Evolutionary conservation across 2,113 vertebrate genomes (phyloP), one percentile per base, ranked within the genome.

Genomic region (Baryphthengus martii): DNA sequence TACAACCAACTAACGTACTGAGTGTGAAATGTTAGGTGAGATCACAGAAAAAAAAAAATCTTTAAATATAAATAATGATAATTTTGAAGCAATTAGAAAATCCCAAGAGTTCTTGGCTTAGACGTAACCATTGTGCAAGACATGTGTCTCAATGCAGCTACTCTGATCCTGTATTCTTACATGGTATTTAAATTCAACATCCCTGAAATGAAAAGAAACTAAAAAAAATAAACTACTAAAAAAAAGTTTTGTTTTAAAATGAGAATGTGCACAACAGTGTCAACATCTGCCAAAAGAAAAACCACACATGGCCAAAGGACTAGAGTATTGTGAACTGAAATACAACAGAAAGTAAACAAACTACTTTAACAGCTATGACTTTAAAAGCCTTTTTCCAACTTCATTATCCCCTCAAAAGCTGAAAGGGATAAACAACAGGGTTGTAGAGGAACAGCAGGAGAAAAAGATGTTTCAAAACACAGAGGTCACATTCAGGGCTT

Each of bases 91-190:
- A 86, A 49, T 58, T 15, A n/a, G 23, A 89, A 81, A 78, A 85
- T 42, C 13, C 39, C 18, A 61, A 35, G 17, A 68, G 13, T 26
- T 55, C 21, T 52, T 33, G 9, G 87, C 58, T 78, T 55, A 63
- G 35, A 42, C 10, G 5, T 17, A 53, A 70, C 40, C 15, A 29
- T 10, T 25, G 24, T 15, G 18, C 17, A 61, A 73, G 23, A 31
- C 2, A 49, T 3, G 0, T 37, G 55, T 70, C n/a, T n/a, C 2
- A 4, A 19, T 0, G 6, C 37, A 82, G 42, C 6, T 7, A 45
- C 25, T 55, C 19, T 31, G 9, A 70, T 25, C 31, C 14, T 37
- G 8, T 19, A 29, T 70, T 74, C 31, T 63, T 61, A 20, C 5
- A 50, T 2, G 2, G 5, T 73, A 77, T 37, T 77, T 18, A 80